Evolutionary conservation across 2,113 vertebrate genomes (phyloP).

Genomic region (Grammomys dolichurus): DNA sequence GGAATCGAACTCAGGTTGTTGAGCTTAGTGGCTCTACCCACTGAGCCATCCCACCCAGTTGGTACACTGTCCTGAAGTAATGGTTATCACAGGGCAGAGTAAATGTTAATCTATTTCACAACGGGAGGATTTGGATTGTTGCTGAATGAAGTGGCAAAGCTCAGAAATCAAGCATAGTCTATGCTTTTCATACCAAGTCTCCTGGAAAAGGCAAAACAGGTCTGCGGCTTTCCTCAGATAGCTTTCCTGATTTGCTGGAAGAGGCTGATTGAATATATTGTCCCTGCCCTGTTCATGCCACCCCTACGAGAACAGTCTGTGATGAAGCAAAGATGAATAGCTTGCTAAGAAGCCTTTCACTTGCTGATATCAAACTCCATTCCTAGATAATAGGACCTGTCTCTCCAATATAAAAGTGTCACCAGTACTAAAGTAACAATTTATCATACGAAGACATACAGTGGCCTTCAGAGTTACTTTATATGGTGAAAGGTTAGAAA

Average conservation of each 20-base stretch:
- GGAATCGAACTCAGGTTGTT: background rate
- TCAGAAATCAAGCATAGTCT: conserved; percentile 1
- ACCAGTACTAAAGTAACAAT: conserved; percentile 50
- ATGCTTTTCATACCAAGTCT: background rate
- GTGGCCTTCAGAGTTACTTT: conserved; percentile 5
- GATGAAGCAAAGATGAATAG: conserved; percentile 42
- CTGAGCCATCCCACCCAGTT: background rate
- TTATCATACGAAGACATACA: conserved; percentile 43
- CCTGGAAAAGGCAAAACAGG: conserved; percentile 24
- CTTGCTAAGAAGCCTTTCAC: conserved; percentile 22
- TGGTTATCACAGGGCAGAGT: background rate
- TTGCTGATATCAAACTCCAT: conserved; percentile 16
- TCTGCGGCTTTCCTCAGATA: background rate
- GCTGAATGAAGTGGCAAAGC: background rate
- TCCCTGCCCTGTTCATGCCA: background rate
- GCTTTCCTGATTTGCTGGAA: conserved; percentile 36
- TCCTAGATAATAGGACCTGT: conserved; percentile 26
- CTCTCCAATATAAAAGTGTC: conserved; percentile 55
- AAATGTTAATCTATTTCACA: conserved; percentile 8
- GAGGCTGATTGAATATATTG: background rate
- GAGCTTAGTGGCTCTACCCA: background rate
- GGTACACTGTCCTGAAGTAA: background rate
- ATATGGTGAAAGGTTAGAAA: conserved; percentile 33
- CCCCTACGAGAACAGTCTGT: conserved; percentile 21
- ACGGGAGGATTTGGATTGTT: background rate